Conservation (phyloP, 1,140 invertebrate species). For the Orchestia grillus region DNA sequence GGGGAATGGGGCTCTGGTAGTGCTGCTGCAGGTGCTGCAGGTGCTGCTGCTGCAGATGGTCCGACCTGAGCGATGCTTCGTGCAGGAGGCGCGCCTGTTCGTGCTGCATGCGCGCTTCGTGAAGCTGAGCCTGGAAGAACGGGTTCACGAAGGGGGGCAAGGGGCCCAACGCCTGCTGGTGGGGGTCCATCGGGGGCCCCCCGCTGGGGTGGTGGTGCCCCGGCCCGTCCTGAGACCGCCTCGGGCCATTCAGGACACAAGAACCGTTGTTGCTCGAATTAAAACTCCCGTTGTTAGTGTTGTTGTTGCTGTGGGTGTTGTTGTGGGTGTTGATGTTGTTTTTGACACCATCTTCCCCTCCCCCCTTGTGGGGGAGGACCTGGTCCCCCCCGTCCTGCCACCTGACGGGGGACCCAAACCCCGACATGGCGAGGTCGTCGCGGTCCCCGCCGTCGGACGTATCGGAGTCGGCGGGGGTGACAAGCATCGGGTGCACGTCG, state of each 20-base stretch:
- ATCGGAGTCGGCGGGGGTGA: constrained; percentile 70
- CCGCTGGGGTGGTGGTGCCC: neutral
- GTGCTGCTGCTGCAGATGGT: constrained; percentile 70
- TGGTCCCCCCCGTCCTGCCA: constrained; percentile 77
- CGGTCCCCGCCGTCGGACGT: constrained; percentile 71
- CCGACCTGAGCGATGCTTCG: constrained; percentile 65
- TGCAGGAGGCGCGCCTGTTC: constrained; percentile 61
- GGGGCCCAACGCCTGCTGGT: constrained; percentile 4
- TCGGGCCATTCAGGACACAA: neutral
- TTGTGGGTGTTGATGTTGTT: constrained; percentile 57
- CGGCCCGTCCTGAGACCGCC: neutral
- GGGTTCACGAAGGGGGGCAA: constrained; percentile 66
- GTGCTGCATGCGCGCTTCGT: constrained; percentile 66
- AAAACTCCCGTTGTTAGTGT: neutral
- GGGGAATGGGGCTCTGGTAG: constrained; percentile 71
- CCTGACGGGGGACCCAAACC: constrained; percentile 72
- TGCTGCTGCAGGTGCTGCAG: constrained; percentile 73
- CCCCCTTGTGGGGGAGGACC: constrained; percentile 74
- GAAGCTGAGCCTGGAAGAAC: constrained; percentile 65
- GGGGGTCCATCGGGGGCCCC: constrained; percentile 21
- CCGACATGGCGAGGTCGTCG: constrained; percentile 71
- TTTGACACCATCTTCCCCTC: constrained; percentile 60
- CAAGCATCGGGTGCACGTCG: constrained; percentile 67
- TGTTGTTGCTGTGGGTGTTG: neutral
- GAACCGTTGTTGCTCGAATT: neutral